Base-by-base conservation (phyloP, 2,113 vertebrate species). In the Narcine bancroftii region DNA sequence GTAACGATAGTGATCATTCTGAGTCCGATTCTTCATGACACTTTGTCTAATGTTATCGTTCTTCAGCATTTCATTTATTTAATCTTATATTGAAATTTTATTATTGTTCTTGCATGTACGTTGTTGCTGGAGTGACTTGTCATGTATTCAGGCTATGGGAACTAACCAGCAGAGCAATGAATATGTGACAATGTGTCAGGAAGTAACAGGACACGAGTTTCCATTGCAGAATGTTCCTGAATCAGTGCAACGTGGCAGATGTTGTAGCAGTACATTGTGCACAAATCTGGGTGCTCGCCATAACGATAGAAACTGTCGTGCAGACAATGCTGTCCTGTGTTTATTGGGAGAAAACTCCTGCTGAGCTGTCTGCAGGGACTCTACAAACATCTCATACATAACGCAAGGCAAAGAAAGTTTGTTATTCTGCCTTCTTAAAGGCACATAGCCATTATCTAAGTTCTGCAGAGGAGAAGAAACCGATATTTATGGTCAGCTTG, bases 181-280 rank as follows among this genome's bases (percentile, higher is more conserved):
- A 71, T 91, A 47, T 69, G 65, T 21, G 89, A 69, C 89, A 91
- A 91, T 91, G 89, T 91, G 89, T 91, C 89, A 91, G 89, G 89
- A 91, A 91, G 89, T 91, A 91, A 69, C 89, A 91, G 42, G 63
- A 65, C 63, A 91, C 89, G 45, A 69, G 89, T 91, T 91, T 47
- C 63, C 26, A 91, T 91, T 69, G 65, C 89, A 91, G 65, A 91
- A 91, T 45, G 65, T 91, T 91, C 39, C 63, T 36, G 65, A 91
- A 47, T 69, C 89, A 69, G 42, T 45, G 89, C 89, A 91, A 69
- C 42, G 39, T 91, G 63, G 89, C 89, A 91, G 89, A 91, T 91
- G 89, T 87, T 87, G 53, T 47, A 47, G 89, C 89, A 69, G 89
- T 47, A 91, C 89, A 69, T 69, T 91, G 89, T 91, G 89, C 65